These are phyloP conservation scores for Lepilemur ruficaudatus DNA, from an alignment of 2,797 vertebrate species.

Conservation along the genomic window DNA sequence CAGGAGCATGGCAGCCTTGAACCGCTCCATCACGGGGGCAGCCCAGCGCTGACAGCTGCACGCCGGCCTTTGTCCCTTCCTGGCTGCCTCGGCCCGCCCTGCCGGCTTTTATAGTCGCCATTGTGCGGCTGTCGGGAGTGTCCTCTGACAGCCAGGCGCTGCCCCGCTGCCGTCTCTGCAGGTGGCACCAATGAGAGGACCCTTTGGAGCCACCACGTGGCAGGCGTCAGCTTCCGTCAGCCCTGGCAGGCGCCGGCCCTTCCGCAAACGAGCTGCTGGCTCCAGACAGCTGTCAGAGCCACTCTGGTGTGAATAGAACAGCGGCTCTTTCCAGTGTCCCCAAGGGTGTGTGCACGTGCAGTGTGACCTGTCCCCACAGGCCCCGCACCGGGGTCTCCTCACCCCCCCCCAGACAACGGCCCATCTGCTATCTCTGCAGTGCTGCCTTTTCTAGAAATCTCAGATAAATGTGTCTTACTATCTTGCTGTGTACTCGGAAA, in stretches of 20 bases:
- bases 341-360: neutral
- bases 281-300: conserved; percentile 74
- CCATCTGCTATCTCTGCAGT: no score
- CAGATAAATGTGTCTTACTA: no score
- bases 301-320: neutral
- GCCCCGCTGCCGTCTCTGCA: conserved; percentile 81
- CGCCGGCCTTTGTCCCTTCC: conserved; percentile 73
- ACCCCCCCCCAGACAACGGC: neutral
- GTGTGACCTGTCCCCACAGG: no score
- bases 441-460: neutral
- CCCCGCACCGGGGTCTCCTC: neutral
- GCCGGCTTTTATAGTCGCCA: conserved; percentile 81
- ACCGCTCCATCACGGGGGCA: conserved; percentile 90
- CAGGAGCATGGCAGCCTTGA: conserved; percentile 94
- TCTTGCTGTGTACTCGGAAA: neutral
- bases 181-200: conserved; percentile 78
- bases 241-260: neutral
- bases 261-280: conserved; percentile 47
- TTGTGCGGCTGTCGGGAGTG: conserved; percentile 74
- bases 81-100: conserved; percentile 63
- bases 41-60: neutral
- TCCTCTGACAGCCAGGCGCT: conserved; percentile 80
- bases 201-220: conserved; percentile 66
- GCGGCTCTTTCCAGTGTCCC: no score
- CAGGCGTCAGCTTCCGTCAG: neutral